Base-by-base conservation (phyloP, 2,888 invertebrate genomes). In the Calliopum simillimum region DNA sequence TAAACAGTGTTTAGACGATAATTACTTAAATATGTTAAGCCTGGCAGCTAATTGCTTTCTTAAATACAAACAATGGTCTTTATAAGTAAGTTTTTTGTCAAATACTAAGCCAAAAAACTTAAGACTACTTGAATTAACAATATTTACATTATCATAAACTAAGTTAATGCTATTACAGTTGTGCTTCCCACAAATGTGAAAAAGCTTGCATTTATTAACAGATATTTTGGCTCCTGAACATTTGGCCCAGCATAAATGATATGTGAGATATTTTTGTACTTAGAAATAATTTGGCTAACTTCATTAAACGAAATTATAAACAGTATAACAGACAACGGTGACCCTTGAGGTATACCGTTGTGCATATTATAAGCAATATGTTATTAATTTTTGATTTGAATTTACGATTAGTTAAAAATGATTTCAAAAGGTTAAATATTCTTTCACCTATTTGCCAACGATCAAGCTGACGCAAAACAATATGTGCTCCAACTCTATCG, bases 271-370 rank as follows among this genome's bases (percentile, higher is more conserved):
- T 55, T 25, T 21, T 19, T 55, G 12, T 55, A 19, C 23, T 53
- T 53, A 4, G 14, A 13, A 43, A 53, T 4, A 55, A 65, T 53
- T 65, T 55, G 12, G 5, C 53, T 53, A 4, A n/a, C 19, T 19
- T 53, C 4, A 14, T 55, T 43, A 21, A 55, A 49, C 13, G 49
- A 14, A 49, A 4, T 49, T 14, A 49, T 49, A 19, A 49, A 49
- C 4, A 49, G n/a, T n/a, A 49, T 49, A 14, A 14, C 49, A 3
- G 13, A 14, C 3, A 49, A 19, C 4, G 49, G n/a, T 19, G 49
- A 49, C 11, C n/a, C n/a, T 49, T 19, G 49, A 4, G 65, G 65
- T 16, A 44, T 55, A 44, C 65, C 55, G 5, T 65, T 65, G 21
- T 55, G 21, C 3, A 65, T 19, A n/a, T 49, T 2, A 19, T 14